Conservation (phyloP, 2,113 vertebrate genomes). For the Thalassoma bifasciatum region DNA sequence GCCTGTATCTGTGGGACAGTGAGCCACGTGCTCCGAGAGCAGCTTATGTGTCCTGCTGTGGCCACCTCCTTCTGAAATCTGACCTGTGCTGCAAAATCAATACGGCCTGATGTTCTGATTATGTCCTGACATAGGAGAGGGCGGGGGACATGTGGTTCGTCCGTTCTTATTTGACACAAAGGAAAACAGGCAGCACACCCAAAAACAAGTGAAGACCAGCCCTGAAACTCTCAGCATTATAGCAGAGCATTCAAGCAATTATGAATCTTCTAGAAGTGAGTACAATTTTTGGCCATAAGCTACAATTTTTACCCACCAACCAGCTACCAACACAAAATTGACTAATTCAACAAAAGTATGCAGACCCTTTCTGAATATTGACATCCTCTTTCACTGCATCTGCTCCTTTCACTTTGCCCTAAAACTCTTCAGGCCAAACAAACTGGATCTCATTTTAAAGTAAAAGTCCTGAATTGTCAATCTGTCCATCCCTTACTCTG, state of each 20-base stretch:
- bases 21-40: constrained; percentile 76
- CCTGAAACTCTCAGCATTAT: constrained; percentile 65
- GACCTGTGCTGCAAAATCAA: constrained; percentile 91
- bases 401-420: constrained; percentile 1
- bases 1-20: constrained; percentile 41
- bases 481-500: constrained; percentile 26
- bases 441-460: constrained; percentile 33
- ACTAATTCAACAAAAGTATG: background rate
- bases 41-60: constrained; percentile 72
- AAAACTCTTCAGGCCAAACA: constrained; percentile 36
- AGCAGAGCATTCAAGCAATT: constrained; percentile 41
- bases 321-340: background rate
- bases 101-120: constrained; percentile 93
- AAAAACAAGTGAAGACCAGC: background rate
- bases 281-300: too few relatives aligned
- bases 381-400: constrained; percentile 9
- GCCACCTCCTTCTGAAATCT: constrained; percentile 87
- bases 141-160: constrained; percentile 83
- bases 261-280: background rate
- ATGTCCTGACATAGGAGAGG: constrained; percentile 93
- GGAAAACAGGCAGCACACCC: background rate
- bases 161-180: constrained; percentile 60
- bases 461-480: constrained; percentile 36
- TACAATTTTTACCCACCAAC: background rate
- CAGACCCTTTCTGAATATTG: background rate